A percentile compares a stretch with the other conserved stretches of the same genome.
Evolutionary conservation across 1,140 invertebrate species (phyloP).

Genomic region (Solenopsis invicta): DNA sequence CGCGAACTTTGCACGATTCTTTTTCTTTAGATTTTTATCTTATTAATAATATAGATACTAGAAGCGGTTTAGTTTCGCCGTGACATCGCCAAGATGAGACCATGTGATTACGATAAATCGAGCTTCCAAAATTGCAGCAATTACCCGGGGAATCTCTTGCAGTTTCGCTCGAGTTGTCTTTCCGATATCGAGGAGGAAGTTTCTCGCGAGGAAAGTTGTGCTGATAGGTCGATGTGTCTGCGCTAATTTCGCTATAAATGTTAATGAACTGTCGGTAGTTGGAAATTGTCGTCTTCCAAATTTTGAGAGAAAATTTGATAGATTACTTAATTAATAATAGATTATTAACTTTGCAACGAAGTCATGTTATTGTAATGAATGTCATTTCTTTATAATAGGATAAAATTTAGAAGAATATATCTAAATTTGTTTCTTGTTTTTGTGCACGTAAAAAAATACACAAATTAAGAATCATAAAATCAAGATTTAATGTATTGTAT

Average conservation of each 20-base stretch:
- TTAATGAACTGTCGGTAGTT: slow-evolving; percentile 31
- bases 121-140: slow-evolving; percentile 42
- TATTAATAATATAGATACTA: slow-evolving; percentile 9
- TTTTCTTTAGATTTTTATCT: background rate
- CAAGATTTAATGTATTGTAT: background rate
- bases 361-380: background rate
- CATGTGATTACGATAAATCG: slow-evolving; percentile 44
- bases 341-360: background rate
- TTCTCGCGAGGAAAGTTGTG: slow-evolving; percentile 1
- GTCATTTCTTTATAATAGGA: background rate
- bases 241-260: slow-evolving; percentile 17
- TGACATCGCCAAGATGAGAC: background rate
- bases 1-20: too few relatives aligned
- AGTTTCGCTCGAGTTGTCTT: slow-evolving; percentile 22
- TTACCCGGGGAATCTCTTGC: slow-evolving; percentile 31
- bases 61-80: background rate
- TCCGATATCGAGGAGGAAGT: slow-evolving; percentile 17
- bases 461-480: background rate
- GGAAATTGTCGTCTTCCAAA: background rate
- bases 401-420: background rate
- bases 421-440: background rate
- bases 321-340: background rate
- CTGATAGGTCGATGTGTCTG: slow-evolving; percentile 23
- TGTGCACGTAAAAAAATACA: background rate
- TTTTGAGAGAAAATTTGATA: slow-evolving; percentile 15